Evolutionary conservation across 1,140 invertebrate genomes (phyloP).

Genomic region (Drosophila prosaltans): DNA sequence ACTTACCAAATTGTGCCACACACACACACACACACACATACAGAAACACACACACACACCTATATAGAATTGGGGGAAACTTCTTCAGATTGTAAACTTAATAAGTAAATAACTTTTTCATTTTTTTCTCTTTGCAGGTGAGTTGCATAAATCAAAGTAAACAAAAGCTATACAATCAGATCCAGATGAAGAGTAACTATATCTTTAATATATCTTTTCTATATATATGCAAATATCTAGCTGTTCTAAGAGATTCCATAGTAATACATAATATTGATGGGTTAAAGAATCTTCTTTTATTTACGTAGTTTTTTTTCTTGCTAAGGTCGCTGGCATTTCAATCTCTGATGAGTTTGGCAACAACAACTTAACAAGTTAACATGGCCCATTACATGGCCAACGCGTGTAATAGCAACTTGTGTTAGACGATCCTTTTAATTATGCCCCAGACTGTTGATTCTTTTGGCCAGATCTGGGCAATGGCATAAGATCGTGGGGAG

Average conservation of each 20-base stretch:
- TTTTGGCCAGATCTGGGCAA: too few relatives aligned
- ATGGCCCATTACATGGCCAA: slow-evolving; percentile 71
- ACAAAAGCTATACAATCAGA: not conserved
- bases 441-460: slow-evolving; percentile 46
- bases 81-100: not conserved
- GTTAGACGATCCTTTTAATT: slow-evolving; percentile 58
- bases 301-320: not conserved
- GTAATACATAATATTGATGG: not conserved
- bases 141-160: slow-evolving; percentile 26
- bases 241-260: too few relatives aligned
- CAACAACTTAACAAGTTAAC: slow-evolving; percentile 52
- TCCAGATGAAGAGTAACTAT: not conserved
- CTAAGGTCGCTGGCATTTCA: slow-evolving; percentile 57
- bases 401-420: slow-evolving; percentile 73
- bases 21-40: not conserved
- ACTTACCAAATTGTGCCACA: not conserved
- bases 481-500: too few relatives aligned
- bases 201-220: too few relatives aligned
- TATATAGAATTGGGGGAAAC: not conserved
- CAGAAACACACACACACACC: not conserved
- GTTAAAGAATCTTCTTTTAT: too few relatives aligned
- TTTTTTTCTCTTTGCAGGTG: slow-evolving; percentile 62
- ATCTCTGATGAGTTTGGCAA: slow-evolving; percentile 52
- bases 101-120: slow-evolving; percentile 14
- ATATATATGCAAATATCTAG: too few relatives aligned